Percentiles rank a stretch among this genome's conserved stretches.
phyloP scores from a whole-genome alignment of 2,113 vertebrate species.

The Pluvialis apricaria region DNA sequence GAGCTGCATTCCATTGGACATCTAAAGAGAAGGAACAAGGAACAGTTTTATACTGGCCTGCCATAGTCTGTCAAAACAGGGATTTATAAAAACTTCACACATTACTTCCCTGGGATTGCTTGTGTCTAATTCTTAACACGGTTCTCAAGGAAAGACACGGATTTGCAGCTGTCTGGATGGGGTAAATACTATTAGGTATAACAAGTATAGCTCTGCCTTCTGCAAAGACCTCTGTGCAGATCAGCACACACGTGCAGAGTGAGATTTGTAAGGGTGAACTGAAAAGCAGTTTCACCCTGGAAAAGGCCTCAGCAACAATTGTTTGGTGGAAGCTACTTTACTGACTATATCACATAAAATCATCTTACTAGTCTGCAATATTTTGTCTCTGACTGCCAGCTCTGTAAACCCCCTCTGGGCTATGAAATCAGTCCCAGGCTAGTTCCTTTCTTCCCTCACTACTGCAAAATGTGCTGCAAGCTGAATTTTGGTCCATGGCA shows the following conservation, averaged over 20 bases:
- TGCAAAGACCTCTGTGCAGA: slow-evolving; percentile 16
- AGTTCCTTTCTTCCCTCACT: slow-evolving; percentile 18
- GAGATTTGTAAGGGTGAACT: slow-evolving; percentile 20
- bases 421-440: slow-evolving; percentile 17
- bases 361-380: neutral
- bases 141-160: neutral
- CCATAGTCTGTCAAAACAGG: neutral
- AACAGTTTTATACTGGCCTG: neutral
- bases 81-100: neutral
- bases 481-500: neutral
- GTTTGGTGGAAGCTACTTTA: slow-evolving; percentile 20
- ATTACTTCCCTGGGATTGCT: neutral
- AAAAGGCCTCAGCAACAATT: neutral
- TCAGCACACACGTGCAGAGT: neutral
- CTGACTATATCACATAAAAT: slow-evolving; percentile 13
- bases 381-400: slow-evolving; percentile 15
- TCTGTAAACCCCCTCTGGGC: neutral
- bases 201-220: neutral
- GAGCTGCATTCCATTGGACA: neutral
- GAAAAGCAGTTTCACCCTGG: slow-evolving; percentile 17
- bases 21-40: neutral
- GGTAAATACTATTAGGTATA: neutral
- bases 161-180: neutral
- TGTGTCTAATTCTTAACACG: neutral
- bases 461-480: slow-evolving; percentile 12